phyloP scores from a whole-genome alignment of 2,888 invertebrate genomes.

The Zaprionus bogoriensis region DNA sequence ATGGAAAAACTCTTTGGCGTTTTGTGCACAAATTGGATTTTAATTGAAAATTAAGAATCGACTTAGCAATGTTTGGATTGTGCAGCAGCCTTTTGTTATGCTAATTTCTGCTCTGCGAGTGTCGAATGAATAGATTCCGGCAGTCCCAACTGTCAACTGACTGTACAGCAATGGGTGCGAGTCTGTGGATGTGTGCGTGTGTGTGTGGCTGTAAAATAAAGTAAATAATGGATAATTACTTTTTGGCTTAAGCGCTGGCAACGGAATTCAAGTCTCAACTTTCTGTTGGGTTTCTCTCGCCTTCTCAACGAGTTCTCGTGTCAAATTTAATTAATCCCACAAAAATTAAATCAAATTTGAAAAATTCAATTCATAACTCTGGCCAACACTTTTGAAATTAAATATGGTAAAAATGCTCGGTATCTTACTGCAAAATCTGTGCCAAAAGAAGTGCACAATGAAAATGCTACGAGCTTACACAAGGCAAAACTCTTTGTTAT shows the following conservation, averaged over 20 bases:
- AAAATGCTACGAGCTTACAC: conserved; percentile 24
- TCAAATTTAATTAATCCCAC: conserved; percentile 59
- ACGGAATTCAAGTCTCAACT: conserved; percentile 32
- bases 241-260: conserved; percentile 67
- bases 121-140: conserved; percentile 55
- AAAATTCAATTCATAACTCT: conserved; percentile 2
- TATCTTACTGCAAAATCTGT: conserved; percentile 55
- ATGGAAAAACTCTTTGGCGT: conserved; percentile 39
- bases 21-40: conserved; percentile 75
- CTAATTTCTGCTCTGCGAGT: conserved; percentile 57
- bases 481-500: conserved; percentile 64
- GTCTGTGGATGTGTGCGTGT: conserved; percentile 14
- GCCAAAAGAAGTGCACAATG: conserved; percentile 48
- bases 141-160: not conserved
- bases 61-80: conserved; percentile 76
- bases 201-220: conserved; percentile 59
- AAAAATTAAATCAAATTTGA: conserved; percentile 47
- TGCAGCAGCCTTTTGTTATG: conserved; percentile 74
- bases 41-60: conserved; percentile 79
- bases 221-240: conserved; percentile 76
- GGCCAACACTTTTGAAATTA: conserved; percentile 2
- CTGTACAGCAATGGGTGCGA: not conserved
- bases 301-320: conserved; percentile 18
- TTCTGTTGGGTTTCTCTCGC: not conserved
- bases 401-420: conserved; percentile 18